Conservation (phyloP, 1,140 invertebrate genomes). For the Bombus fervidus region DNA sequence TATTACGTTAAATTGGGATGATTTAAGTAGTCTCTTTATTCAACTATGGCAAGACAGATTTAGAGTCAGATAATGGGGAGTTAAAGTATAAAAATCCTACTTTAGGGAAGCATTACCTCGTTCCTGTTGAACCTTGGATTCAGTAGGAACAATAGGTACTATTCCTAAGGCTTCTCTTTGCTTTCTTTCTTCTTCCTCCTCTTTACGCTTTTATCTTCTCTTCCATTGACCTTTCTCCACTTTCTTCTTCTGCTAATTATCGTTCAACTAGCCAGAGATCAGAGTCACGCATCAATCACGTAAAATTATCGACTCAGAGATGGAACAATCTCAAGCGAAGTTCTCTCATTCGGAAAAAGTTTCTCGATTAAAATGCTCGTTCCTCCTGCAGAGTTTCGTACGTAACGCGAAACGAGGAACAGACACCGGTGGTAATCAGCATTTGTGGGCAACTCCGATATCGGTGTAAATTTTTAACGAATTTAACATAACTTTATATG, state of each 20-base stretch:
- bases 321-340: conserved; percentile 59
- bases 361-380: conserved; percentile 79
- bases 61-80: too few species aligned
- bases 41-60: not conserved
- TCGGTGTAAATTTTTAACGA: conserved; percentile 73
- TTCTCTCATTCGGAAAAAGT: conserved; percentile 66
- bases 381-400: conserved; percentile 68
- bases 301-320: conserved; percentile 42
- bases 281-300: not conserved
- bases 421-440: conserved; percentile 65
- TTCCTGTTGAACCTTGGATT: not conserved
- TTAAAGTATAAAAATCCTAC: not conserved
- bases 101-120: not conserved
- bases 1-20: too few species aligned
- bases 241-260: not conserved
- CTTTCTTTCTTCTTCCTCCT: not conserved
- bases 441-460: conserved; percentile 55
- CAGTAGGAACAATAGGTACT: not conserved
- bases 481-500: conserved; percentile 74
- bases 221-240: too few species aligned
- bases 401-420: conserved; percentile 31
- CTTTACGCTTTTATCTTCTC: too few species aligned
- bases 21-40: not conserved
- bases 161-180: too few species aligned
- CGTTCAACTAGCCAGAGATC: not conserved